phyloP scores from a whole-genome alignment of 2,797 vertebrate genomes.

The Siniperca undulata region DNA sequence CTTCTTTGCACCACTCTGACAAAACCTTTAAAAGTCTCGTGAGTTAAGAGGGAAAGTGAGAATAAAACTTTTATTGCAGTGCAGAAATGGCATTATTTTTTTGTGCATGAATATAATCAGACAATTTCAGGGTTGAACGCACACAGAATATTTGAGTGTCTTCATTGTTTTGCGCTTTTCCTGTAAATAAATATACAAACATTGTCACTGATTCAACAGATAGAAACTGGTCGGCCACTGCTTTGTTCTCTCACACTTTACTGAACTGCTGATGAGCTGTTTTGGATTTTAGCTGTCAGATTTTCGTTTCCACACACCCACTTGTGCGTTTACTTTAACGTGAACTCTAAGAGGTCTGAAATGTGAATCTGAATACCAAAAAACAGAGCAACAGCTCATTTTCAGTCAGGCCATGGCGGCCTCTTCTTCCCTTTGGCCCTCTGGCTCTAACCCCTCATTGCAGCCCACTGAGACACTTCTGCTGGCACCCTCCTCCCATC shows the following conservation, averaged over 20 bases:
- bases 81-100: slow-evolving; percentile 3
- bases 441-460: slow-evolving; percentile 64
- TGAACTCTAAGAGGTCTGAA: slow-evolving; percentile 60
- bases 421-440: slow-evolving; percentile 60
- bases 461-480: slow-evolving; percentile 68
- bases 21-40: slow-evolving; percentile 41
- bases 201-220: slow-evolving; percentile 36
- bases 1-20: slow-evolving; percentile 27
- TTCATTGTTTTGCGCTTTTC: slow-evolving; percentile 35
- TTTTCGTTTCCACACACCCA: slow-evolving; percentile 30
- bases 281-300: slow-evolving; percentile 60
- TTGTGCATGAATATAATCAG: slow-evolving; percentile 36
- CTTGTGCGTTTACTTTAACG: slow-evolving; percentile 42
- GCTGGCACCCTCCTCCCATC: slow-evolving; percentile 47
- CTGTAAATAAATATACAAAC: slow-evolving; percentile 51
- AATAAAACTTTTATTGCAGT: slow-evolving; percentile 30
- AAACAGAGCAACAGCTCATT: slow-evolving; percentile 65
- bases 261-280: slow-evolving; percentile 53
- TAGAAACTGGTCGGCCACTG: slow-evolving; percentile 23
- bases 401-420: slow-evolving; percentile 59
- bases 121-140: slow-evolving; percentile 55
- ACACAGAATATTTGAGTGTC: slow-evolving; percentile 45
- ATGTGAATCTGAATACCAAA: slow-evolving; percentile 64
- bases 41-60: slow-evolving; percentile 34
- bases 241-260: slow-evolving; percentile 45